phyloP scores from a whole-genome alignment of 2,888 invertebrate genomes.

The Anorthoa munda region DNA sequence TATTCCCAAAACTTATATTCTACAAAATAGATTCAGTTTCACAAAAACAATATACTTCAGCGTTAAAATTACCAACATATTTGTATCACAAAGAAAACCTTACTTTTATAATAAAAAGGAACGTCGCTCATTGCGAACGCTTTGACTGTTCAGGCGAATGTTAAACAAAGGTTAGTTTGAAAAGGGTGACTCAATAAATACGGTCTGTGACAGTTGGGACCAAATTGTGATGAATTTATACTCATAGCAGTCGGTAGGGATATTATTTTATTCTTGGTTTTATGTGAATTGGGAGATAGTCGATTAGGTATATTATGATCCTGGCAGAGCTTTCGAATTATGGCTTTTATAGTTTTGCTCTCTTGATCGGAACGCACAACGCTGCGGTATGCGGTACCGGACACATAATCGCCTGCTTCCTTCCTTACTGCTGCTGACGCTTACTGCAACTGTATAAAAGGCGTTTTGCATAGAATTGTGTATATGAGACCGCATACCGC shows the following conservation, averaged over 20 bases:
- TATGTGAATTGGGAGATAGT: not conserved
- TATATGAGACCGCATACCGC: too few species aligned
- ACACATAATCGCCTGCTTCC: too few species aligned
- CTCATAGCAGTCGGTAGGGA: conserved; percentile 2
- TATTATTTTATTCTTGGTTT: conserved; percentile 23
- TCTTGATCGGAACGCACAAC: too few species aligned
- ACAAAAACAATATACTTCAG: conserved; percentile 13
- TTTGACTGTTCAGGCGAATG: conserved; percentile 52
- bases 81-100: conserved; percentile 19
- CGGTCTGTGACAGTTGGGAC: conserved; percentile 26
- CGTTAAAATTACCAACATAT: conserved; percentile 18
- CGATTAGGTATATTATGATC: conserved; percentile 1
- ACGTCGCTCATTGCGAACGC: conserved; percentile 37
- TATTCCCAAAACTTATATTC: not conserved
- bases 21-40: not conserved
- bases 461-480: too few species aligned
- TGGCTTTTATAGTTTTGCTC: not conserved
- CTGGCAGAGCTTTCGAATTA: not conserved
- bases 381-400: too few species aligned
- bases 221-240: conserved; percentile 52
- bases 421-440: too few species aligned
- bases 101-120: conserved; percentile 23
- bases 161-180: conserved; percentile 56
- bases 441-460: too few species aligned
- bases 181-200: conserved; percentile 59